Evolutionary conservation across 1,140 invertebrate species (phyloP), one percentile per base, ranked within the genome.

Genomic region (Armadillidium nasatum): DNA sequence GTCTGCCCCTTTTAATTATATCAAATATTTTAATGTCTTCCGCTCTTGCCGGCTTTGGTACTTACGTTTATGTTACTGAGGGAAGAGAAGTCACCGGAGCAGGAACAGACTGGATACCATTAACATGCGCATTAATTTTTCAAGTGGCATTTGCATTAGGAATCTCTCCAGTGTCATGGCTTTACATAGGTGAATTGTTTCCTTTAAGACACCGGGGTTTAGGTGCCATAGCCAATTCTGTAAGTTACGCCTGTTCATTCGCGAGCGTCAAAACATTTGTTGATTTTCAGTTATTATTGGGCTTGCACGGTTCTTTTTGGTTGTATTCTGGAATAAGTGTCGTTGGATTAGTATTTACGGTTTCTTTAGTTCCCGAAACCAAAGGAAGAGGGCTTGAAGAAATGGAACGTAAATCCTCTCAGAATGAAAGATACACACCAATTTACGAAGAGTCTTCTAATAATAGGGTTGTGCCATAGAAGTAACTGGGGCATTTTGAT

Each of bases 231-330:
- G 92, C 93, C 45, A 92, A 92, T 0, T 90, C 91, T 79, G 93
- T 93, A 84, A 94, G 91, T 83, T 94, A 95, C 88, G 88, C 92
- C 11, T 94, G 91, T 86, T 93, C 93, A 75, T 95, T 95, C 84
- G 87, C 94, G 19, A 91, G 93, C 46, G 94, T 95, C 10, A 95
- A 95, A 85, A 92, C 93, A 54, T 95, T 94, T 84, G 89, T 92
- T 74, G 90, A 93, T 82, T 90, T 95, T 82, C 89, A 93, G 84
- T 82, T 87, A 83, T 83, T 88, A 10, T 87, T 95, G 50, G 93
- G 93, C 0, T 83, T 93, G 11, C 89, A 92, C 82, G 93, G 92
- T 10, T 89, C 93, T 0, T 97, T 95, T 83, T 95, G 93, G 92
- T 86, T 95, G 73, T 97, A 95, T 83, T 90, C 93, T 2, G 92